Evolutionary conservation across 2,113 vertebrate species (phyloP).

Genomic region (Cynoglossus semilaevis): DNA sequence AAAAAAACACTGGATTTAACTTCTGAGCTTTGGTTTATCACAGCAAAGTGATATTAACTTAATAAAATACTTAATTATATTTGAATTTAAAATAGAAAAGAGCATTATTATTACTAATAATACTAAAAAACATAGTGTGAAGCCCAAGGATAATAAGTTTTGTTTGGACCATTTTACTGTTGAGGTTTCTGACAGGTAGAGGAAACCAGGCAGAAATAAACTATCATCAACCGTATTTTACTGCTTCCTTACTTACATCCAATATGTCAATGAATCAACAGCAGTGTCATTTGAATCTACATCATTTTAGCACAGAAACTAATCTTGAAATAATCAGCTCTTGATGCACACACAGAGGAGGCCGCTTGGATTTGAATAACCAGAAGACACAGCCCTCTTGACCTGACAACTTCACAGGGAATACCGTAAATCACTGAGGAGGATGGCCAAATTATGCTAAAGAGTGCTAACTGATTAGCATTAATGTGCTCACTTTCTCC

Average conservation of each 20-base stretch:
- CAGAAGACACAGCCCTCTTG: constrained; percentile 45
- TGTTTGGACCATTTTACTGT: background rate
- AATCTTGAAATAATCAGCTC: constrained; percentile 26
- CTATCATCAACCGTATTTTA: too few species aligned
- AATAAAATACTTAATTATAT: too few species aligned
- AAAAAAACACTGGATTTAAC: constrained; percentile 27
- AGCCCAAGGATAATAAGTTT: too few species aligned
- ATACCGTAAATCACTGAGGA: constrained; percentile 67
- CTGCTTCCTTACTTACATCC: background rate
- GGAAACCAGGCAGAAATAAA: constrained; percentile 11
- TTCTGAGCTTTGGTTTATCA: background rate
- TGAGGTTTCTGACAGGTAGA: constrained; percentile 41
- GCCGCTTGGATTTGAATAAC: constrained; percentile 59
- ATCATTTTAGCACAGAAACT: constrained; percentile 4
- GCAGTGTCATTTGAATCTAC: too few species aligned
- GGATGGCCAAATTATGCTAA: constrained; percentile 76
- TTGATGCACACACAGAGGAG: constrained; percentile 25
- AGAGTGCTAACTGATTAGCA: constrained; percentile 75
- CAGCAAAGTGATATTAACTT: too few species aligned
- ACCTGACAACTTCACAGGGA: constrained; percentile 55
- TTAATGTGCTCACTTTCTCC: constrained; percentile 76
- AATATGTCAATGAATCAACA: background rate
- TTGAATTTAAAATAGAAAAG: too few species aligned
- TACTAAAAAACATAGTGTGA: too few species aligned
- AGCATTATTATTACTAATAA: too few species aligned